Evolutionary conservation across 2,797 vertebrate genomes (phyloP).

Genomic region (Pterois miles): DNA sequence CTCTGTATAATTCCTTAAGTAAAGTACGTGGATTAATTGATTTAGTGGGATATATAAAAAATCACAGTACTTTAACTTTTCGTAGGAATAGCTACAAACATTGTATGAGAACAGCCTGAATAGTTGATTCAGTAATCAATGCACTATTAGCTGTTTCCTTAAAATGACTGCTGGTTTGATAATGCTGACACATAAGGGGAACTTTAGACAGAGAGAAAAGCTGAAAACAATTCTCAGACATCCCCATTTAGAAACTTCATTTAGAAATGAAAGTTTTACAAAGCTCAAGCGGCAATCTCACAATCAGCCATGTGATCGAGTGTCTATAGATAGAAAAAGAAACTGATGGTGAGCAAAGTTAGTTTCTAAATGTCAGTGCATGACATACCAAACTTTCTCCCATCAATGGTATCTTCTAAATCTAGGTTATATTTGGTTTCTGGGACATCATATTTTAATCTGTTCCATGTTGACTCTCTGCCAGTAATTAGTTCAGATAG

Average conservation of each 20-base stretch:
- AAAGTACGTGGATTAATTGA: no score
- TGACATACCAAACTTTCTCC: constrained; percentile 4
- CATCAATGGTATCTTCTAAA: constrained; percentile 11
- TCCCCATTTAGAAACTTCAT: not conserved
- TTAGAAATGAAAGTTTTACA: not conserved
- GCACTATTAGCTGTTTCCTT: not conserved
- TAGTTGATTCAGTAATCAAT: not conserved
- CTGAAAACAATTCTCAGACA: not conserved
- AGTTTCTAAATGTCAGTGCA: not conserved
- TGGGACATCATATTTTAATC: constrained; percentile 22
- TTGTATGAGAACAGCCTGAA: not conserved
- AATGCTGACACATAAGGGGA: not conserved
- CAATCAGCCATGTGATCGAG: not conserved
- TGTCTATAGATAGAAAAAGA: not conserved
- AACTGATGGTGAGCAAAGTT: not conserved
- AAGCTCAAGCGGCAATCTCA: not conserved
- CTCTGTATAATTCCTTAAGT: no score
- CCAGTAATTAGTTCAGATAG: not conserved
- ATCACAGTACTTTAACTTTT: no score
- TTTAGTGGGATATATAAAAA: no score
- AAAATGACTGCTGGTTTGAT: not conserved
- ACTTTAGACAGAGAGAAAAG: not conserved
- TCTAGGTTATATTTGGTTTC: constrained; percentile 44
- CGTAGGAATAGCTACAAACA: no score
- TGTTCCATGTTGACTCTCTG: constrained; percentile 6